Percentiles rank a stretch among this genome's conserved stretches.
Evolutionary conservation across 1,140 invertebrate genomes (phyloP).

Genomic region (Camponotus floridanus): DNA sequence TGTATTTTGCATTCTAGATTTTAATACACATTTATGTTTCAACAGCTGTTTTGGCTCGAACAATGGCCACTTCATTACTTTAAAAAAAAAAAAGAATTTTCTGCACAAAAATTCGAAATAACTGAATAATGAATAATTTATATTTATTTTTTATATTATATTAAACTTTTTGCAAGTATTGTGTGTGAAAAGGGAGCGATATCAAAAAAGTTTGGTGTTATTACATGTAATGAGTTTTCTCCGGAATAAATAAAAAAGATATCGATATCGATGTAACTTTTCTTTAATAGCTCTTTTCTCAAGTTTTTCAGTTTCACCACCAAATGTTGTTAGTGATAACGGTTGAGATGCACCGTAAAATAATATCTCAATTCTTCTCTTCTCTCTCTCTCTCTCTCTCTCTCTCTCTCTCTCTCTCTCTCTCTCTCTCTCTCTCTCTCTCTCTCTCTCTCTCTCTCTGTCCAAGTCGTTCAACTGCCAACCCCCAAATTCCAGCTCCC

Average conservation of each 20-base stretch:
- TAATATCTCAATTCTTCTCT: background rate
- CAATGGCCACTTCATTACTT: background rate
- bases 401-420: too few relatives aligned
- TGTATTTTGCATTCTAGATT: too few relatives aligned
- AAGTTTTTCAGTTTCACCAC: background rate
- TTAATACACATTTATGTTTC: too few relatives aligned
- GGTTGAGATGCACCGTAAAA: background rate
- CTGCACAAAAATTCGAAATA: background rate
- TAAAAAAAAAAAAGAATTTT: background rate
- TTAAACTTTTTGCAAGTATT: conserved; percentile 4
- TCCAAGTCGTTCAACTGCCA: conserved; percentile 4
- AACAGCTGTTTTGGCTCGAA: too few relatives aligned
- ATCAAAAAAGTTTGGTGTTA: background rate
- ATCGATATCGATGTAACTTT: background rate
- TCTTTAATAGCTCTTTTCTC: background rate
- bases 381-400: too few relatives aligned
- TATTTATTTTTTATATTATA: background rate
- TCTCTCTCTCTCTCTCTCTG: too few relatives aligned
- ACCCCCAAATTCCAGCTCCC: conserved; percentile 18
- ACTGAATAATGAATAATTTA: background rate
- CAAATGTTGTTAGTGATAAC: background rate
- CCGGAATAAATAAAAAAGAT: background rate
- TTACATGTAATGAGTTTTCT: background rate
- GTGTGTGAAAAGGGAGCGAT: background rate
- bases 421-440: too few relatives aligned